Evolutionary conservation across 2,797 vertebrate species (phyloP), one percentile per base, ranked within the genome.

Genomic region (Darevskia nairensis): DNA sequence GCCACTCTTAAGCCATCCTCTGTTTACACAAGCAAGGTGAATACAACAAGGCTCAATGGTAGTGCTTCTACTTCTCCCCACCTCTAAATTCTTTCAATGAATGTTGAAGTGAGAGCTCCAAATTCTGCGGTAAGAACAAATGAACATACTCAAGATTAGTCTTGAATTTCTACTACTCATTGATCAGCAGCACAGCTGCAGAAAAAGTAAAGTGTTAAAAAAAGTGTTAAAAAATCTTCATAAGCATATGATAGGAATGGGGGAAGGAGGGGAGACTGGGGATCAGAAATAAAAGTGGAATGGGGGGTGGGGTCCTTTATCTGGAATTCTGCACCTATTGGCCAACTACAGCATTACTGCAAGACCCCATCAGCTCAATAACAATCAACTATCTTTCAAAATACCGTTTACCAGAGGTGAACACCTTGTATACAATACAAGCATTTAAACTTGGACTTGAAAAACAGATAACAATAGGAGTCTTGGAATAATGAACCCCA

Each of bases 351-450:
- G 21, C 25, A 25, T 4, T 39, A 72, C 66, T 72, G 10, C 66
- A 61, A 79, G 59, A n/a, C 11, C 19, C 3, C 0, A 0, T 39
- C 72, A n/a, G 11, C 0, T 39, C 3, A 55, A 32, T 3, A 44
- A 27, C 1, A 0, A 6, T 6, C 64, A 64, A 13, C 85, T 79
- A 88, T 61, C 2, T 90, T 80, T 59, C 55, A 77, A 86, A 32
- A 71, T 13, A 61, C 6, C 59, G 13, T 55, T 55, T 17, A 39
- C 8, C 19, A 41, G 35, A 80, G 9, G 5, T 3, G 11, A 68
- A 64, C 32, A 82, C 23, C n/a, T 68, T 32, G 59, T 50, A 87
- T 86, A 92, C 86, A 92, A 92, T 44, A 76, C 80, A 90, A 76
- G 89, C 72, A 61, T 32, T 23, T 2, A 29, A 81, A 88, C 3